Evolutionary conservation across 2,888 invertebrate species (phyloP).

Genomic region (Drosophila neonasuta): DNA sequence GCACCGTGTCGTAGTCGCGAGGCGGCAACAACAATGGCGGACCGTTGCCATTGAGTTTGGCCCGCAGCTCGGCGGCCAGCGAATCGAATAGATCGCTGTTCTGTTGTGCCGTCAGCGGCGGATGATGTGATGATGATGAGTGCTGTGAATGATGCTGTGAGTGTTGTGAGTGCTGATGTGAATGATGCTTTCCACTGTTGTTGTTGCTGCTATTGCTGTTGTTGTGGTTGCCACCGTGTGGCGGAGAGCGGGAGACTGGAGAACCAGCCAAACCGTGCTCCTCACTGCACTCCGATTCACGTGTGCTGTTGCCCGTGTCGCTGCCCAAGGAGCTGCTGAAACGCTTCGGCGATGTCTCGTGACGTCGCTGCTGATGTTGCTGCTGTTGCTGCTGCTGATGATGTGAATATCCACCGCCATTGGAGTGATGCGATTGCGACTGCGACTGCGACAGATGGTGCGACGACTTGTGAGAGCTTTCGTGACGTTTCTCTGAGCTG

Average conservation of each 20-base stretch:
- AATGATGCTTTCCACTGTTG: conserved; percentile 36
- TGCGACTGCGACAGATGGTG: conserved; percentile 86
- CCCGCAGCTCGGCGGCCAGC: conserved; percentile 94
- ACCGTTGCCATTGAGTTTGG: conserved; percentile 86
- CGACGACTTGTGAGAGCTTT: conserved; percentile 85
- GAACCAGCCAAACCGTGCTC: conserved; percentile 83
- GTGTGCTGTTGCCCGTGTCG: conserved; percentile 87
- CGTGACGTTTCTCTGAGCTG: conserved; percentile 64
- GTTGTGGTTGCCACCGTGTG: conserved; percentile 31
- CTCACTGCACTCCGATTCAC: conserved; percentile 88
- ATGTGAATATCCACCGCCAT: conserved; percentile 32
- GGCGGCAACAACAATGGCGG: conserved; percentile 94
- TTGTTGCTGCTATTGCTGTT: conserved; percentile 13
- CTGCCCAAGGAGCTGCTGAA: conserved; percentile 90
- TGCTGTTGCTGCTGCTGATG: conserved; percentile 51
- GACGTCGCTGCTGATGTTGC: conserved; percentile 63
- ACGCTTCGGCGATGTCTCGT: conserved; percentile 81
- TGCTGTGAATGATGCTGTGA: conserved; percentile 4
- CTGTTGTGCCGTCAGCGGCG: conserved; percentile 79
- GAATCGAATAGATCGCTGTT: conserved; percentile 93
- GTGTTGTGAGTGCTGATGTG: conserved; percentile 22
- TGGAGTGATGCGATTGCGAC: conserved; percentile 49
- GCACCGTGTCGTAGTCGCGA: conserved; percentile 96
- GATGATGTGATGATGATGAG: conserved; percentile 50
- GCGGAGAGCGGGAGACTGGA: conserved; percentile 80